Base-by-base conservation (phyloP, 2,113 vertebrate genomes). In the Triplophysa tibetana region DNA sequence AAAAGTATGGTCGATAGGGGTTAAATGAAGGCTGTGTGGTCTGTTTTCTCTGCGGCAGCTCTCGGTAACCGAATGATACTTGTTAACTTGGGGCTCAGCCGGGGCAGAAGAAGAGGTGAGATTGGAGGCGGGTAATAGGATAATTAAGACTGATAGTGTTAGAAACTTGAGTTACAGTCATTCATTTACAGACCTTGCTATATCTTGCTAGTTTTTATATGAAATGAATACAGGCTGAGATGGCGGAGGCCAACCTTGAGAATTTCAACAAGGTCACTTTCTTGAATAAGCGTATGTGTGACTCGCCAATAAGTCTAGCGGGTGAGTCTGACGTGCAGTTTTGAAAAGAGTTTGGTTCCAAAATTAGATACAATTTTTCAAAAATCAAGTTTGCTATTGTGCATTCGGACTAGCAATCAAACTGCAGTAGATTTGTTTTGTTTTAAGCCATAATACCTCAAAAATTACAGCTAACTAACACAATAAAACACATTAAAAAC, bases 111-210 rank as follows among this genome's bases (percentile, higher is more conserved):
- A 56, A 43, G 14, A 61, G 21, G 10, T 45, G 56, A 45, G 70
- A 41, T n/a, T 41, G 19, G 52, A 14, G 70, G 70, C 0, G 3
- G 11, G 11, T 43, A 74, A 61, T 19, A 61, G 56, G 21, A 74
- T 74, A 74, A 74, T 74, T 74, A 74, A 74, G 38, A n/a, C 43
- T 21, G 21, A 38, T 43, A 43, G 70, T 2, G 56, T 43, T 74
- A 61, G 70, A 74, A 74, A 74, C 29, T 38, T 9, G 11, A 41
- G 52, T 58, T 41, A 38, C 2, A 74, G 38, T 19, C 21, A 43
- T 61, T 8, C 21, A 23, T 61, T 8, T 45, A 45, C 4, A 74
- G 56, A 74, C 70, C 70, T 45, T 74, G 29, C 26, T 41, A 54
- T 29, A 41, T 38, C 29, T 16, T 73, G 38, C 8, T 2, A 19